Percentiles rank a stretch among this genome's conserved stretches.
Evolutionary conservation across 1,140 invertebrate species (phyloP).

Genomic region (Drosophila ercepeae): DNA sequence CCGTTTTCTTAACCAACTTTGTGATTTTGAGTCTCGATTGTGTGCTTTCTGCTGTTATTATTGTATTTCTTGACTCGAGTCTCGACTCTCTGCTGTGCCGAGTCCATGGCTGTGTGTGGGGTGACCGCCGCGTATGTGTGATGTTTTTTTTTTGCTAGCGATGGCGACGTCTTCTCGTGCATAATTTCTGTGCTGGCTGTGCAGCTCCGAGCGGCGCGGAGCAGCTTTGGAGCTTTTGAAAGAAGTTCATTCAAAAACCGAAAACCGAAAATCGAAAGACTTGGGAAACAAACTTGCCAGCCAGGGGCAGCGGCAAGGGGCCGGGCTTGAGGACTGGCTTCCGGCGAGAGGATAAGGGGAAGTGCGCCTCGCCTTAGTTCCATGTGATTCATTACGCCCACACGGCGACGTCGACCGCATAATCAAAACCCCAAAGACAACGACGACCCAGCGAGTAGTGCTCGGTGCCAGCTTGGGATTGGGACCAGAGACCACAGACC

Average conservation of each 20-base stretch:
- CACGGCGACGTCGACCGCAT: conserved; percentile 36
- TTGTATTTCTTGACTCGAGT: conserved; percentile 18
- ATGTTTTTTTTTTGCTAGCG: conserved; percentile 36
- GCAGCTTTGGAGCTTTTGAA: conserved; percentile 41
- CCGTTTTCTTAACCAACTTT: conserved; percentile 76
- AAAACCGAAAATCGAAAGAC: conserved; percentile 75
- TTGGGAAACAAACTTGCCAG: conserved; percentile 77
- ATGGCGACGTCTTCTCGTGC: conserved; percentile 50
- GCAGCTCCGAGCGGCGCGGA: conserved; percentile 16
- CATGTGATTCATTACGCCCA: conserved; percentile 74
- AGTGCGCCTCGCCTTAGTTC: conserved; percentile 36
- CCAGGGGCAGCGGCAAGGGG: conserved; percentile 25
- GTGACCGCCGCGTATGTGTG: conserved; percentile 7
- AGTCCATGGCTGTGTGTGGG: conserved; percentile 2
- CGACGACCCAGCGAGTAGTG: conserved; percentile 29
- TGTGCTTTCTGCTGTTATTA: conserved; percentile 46
- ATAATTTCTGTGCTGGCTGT: conserved; percentile 60
- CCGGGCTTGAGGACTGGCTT: not conserved
- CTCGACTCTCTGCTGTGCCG: too few relatives aligned
- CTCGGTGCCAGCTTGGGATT: conserved; percentile 7
- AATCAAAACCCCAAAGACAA: conserved; percentile 47
- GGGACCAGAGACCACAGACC: not conserved
- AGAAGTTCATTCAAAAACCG: conserved; percentile 81
- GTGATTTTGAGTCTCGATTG: conserved; percentile 69
- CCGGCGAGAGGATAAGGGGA: not conserved